A percentile compares a stretch with the other conserved stretches of the same genome.
Conservation (phyloP, 2,888 invertebrate species). For the Congeria kusceri region DNA sequence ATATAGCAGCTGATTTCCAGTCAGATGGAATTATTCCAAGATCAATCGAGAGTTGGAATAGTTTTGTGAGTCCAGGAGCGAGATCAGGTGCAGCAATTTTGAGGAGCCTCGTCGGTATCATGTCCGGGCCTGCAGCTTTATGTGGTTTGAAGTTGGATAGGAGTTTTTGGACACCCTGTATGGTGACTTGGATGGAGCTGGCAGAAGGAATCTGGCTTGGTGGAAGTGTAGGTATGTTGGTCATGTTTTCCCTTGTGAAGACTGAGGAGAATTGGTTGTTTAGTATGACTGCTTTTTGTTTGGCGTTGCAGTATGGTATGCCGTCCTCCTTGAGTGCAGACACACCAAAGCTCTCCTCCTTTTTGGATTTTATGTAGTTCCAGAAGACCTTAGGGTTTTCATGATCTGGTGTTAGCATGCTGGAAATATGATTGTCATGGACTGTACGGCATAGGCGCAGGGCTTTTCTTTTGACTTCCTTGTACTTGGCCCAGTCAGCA, state of each 20-base stretch:
- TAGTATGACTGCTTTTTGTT: conserved; percentile 7
- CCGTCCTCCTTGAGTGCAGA: conserved; percentile 10
- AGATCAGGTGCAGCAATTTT: conserved; percentile 37
- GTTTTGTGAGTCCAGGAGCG: conserved; percentile 36
- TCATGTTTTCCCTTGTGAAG: neutral
- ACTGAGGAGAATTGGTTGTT: conserved; percentile 11
- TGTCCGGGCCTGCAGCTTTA: conserved; percentile 48
- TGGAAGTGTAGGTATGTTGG: neutral
- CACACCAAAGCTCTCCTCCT: conserved; percentile 14
- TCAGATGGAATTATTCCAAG: conserved; percentile 46
- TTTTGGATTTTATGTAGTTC: conserved; percentile 1
- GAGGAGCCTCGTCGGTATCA: conserved; percentile 39
- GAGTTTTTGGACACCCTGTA: conserved; percentile 9
- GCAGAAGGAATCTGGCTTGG: neutral
- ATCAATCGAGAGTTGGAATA: conserved; percentile 47
- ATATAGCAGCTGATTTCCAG: conserved; percentile 48
- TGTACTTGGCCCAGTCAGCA: conserved; percentile 3
- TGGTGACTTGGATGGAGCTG: neutral
- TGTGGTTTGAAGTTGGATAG: conserved; percentile 36
- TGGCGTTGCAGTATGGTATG: neutral
- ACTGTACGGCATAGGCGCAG: conserved; percentile 8
- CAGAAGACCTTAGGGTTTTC: neutral
- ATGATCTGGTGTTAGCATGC: neutral
- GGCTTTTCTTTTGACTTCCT: conserved; percentile 9
- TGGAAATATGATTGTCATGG: neutral